Percentiles rank a stretch among this genome's conserved stretches.
Evolutionary conservation across 2,888 invertebrate genomes (phyloP).

Genomic region (Drosophila cracens): DNA sequence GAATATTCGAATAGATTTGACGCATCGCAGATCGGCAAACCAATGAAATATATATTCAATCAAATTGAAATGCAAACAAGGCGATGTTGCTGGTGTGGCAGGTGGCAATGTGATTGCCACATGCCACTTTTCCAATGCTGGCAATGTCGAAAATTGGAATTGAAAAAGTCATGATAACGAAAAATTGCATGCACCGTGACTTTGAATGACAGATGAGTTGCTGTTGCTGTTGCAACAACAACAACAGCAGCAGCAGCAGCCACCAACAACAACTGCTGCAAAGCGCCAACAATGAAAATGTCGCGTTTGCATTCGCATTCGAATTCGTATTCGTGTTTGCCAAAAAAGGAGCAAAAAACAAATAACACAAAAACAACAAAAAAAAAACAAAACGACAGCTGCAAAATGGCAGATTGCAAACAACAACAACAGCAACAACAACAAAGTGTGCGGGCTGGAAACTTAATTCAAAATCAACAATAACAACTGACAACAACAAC

Average conservation of each 20-base stretch:
- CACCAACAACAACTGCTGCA: conserved; percentile 31
- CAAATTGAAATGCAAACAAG: conserved; percentile 78
- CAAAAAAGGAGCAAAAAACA: conserved; percentile 20
- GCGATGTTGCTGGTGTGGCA: conserved; percentile 31
- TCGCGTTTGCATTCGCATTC: conserved; percentile 71
- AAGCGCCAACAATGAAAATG: conserved; percentile 75
- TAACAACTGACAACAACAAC: conserved; percentile 48
- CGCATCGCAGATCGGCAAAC: conserved; percentile 46
- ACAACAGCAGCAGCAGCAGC: background rate
- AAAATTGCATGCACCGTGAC: conserved; percentile 69
- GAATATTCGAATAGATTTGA: conserved; percentile 64
- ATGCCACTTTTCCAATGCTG: conserved; percentile 33
- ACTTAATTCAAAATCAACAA: conserved; percentile 78
- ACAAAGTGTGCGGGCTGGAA: conserved; percentile 55
- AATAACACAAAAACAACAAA: conserved; percentile 28
- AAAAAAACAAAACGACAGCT: conserved; percentile 59
- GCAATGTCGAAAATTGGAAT: conserved; percentile 67
- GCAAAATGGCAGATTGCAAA: conserved; percentile 62
- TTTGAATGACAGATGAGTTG: conserved; percentile 80
- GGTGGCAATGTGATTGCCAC: conserved; percentile 31
- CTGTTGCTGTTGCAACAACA: conserved; percentile 37
- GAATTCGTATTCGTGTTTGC: conserved; percentile 36
- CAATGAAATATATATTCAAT: conserved; percentile 76
- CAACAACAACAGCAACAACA: conserved; percentile 26
- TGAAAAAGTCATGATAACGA: conserved; percentile 74